A percentile compares a stretch with the other conserved stretches of the same genome.
Conservation (phyloP, 2,888 invertebrate genomes). For the Leucophenga maculata region DNA sequence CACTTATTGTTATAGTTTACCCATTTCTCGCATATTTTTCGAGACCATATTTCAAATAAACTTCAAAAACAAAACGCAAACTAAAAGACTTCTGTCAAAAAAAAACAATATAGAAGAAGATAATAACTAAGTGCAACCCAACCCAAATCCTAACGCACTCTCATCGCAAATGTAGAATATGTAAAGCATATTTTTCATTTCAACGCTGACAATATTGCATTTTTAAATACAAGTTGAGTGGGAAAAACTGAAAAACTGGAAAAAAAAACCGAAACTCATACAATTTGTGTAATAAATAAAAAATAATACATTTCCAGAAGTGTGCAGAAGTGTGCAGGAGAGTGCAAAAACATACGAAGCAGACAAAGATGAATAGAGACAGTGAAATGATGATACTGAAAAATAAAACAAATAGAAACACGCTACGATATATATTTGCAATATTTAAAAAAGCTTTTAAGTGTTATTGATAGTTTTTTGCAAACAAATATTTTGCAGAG, state of each 20-base stretch:
- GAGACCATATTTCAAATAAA: not conserved
- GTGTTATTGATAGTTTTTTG: conserved; percentile 60
- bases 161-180: not conserved
- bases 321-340: too few relatives aligned
- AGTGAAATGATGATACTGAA: not conserved
- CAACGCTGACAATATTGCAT: conserved; percentile 57
- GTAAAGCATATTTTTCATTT: conserved; percentile 55
- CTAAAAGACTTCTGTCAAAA: not conserved
- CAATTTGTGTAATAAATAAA: conserved; percentile 2
- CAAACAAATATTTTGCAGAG: not conserved
- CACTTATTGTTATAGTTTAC: too few relatives aligned
- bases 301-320: conserved; percentile 18
- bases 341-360: not conserved
- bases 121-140: not conserved
- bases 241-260: not conserved
- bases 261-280: conserved; percentile 7
- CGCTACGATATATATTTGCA: not conserved
- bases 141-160: too few relatives aligned
- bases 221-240: conserved; percentile 49
- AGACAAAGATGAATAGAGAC: not conserved
- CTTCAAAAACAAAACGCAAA: conserved; percentile 5
- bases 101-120: not conserved
- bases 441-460: conserved; percentile 26
- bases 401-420: conserved; percentile 3
- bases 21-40: too few relatives aligned